Percentiles rank a stretch among this genome's conserved stretches.
These are phyloP conservation scores for Ostrea denselamellosa DNA, from an alignment of 1,140 invertebrate genomes.

Conservation along the genomic window DNA sequence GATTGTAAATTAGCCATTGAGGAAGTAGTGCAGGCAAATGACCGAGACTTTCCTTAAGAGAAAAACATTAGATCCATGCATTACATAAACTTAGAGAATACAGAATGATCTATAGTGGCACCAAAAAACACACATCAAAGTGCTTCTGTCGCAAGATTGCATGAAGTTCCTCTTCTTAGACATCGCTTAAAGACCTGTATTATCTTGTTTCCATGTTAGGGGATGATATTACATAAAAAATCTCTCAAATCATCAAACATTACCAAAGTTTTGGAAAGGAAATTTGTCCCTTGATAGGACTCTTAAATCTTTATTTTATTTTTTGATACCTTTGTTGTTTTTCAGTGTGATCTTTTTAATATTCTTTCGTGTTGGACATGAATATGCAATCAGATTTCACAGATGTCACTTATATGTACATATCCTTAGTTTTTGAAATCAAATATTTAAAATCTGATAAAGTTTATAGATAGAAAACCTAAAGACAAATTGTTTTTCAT, in stretches of 20 bases:
- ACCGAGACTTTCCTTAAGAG: not conserved
- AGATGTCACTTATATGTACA: not conserved
- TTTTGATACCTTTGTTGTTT: not conserved
- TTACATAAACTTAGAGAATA: conserved; percentile 24
- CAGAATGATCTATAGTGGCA: conserved; percentile 26
- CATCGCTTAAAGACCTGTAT: not conserved
- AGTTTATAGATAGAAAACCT: not conserved
- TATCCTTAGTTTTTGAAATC: not conserved
- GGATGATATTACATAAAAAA: conserved; percentile 18
- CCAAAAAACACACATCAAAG: conserved; percentile 5
- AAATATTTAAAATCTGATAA: not conserved
- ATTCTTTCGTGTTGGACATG: not conserved
- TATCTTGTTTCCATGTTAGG: conserved; percentile 34
- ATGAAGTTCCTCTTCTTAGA: not conserved
- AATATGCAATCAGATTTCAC: not conserved
- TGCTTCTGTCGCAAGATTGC: conserved; percentile 24
- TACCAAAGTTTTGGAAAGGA: not conserved
- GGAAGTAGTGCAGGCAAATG: conserved; percentile 1
- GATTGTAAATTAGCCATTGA: not conserved
- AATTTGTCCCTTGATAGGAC: not conserved
- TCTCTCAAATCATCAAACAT: conserved; percentile 11
- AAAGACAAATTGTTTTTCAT: conserved; percentile 9
- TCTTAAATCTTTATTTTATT: not conserved
- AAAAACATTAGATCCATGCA: conserved; percentile 3
- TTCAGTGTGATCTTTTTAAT: not conserved